Evolutionary conservation across 2,888 invertebrate genomes (phyloP).

Genomic region (Strigamia transsilvanica): DNA sequence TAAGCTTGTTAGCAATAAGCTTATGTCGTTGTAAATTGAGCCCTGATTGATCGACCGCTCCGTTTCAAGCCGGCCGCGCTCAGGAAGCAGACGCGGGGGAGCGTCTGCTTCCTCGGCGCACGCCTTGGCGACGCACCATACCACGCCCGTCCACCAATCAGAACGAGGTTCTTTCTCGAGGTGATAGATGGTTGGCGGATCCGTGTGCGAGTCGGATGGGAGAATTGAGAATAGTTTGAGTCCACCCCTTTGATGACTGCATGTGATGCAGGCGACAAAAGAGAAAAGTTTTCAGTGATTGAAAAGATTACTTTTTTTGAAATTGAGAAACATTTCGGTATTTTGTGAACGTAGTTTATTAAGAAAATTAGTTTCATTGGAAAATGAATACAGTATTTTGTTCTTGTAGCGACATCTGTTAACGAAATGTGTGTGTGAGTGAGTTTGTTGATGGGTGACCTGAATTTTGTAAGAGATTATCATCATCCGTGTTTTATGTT

Average conservation of each 20-base stretch:
- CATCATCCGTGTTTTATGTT: background rate
- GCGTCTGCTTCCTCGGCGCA: slow-evolving; percentile 44
- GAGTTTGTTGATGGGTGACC: background rate
- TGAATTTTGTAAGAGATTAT: background rate
- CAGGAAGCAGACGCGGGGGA: slow-evolving; percentile 38
- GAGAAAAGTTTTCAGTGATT: background rate
- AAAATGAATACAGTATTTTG: background rate
- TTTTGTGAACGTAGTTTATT: too few species aligned
- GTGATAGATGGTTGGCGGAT: slow-evolving; percentile 17
- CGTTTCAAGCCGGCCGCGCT: slow-evolving; percentile 52
- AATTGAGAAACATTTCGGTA: too few species aligned
- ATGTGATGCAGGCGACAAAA: slow-evolving; percentile 23
- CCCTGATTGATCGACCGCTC: slow-evolving; percentile 53
- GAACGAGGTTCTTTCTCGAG: background rate
- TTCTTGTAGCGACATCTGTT: slow-evolving; percentile 31
- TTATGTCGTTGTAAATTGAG: slow-evolving; percentile 54
- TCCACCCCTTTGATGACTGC: slow-evolving; percentile 46
- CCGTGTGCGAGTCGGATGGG: slow-evolving; percentile 38
- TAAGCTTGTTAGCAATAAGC: slow-evolving; percentile 55
- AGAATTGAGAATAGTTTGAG: background rate
- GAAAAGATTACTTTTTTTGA: background rate
- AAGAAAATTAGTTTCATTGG: too few species aligned
- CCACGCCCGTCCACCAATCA: slow-evolving; percentile 46
- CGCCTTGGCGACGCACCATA: slow-evolving; percentile 39
- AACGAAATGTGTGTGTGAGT: background rate